Evolutionary conservation across 2,797 vertebrate species (phyloP).

Genomic region (Zalophus californianus): DNA sequence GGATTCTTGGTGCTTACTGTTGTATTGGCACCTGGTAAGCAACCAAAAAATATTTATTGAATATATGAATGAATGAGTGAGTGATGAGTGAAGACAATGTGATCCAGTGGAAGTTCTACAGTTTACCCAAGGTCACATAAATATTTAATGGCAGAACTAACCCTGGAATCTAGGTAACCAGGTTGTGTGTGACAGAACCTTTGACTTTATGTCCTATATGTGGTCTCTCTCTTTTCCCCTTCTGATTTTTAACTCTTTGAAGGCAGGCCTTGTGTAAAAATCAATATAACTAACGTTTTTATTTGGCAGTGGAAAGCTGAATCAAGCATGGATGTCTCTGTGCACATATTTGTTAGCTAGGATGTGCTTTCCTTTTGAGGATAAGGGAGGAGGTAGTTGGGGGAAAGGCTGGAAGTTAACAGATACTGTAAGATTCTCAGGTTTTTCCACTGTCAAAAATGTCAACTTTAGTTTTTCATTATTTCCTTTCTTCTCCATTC

Average conservation of each 20-base stretch:
- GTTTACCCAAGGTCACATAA: neutral
- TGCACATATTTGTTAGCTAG: neutral
- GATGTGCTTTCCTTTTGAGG: neutral
- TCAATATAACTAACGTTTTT: neutral
- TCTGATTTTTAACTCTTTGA: slow-evolving; percentile 1
- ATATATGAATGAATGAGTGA: neutral
- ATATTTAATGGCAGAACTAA: neutral
- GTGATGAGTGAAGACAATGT: neutral
- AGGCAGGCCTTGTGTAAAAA: neutral
- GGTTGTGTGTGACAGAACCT: neutral
- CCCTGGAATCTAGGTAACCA: neutral
- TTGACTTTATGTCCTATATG: neutral
- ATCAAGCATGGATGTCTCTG: neutral
- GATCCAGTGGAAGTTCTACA: neutral
- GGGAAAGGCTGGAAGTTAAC: neutral
- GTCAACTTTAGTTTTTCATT: neutral
- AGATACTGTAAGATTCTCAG: neutral
- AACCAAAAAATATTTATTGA: neutral
- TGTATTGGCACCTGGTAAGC: neutral
- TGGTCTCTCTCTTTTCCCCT: neutral
- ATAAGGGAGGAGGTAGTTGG: neutral
- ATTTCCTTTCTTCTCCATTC: neutral
- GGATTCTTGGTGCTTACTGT: neutral
- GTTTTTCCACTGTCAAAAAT: neutral
- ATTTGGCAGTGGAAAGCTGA: neutral